Evolutionary conservation across 2,797 vertebrate species (phyloP).

Genomic region (Kryptolebias ocellatus): DNA sequence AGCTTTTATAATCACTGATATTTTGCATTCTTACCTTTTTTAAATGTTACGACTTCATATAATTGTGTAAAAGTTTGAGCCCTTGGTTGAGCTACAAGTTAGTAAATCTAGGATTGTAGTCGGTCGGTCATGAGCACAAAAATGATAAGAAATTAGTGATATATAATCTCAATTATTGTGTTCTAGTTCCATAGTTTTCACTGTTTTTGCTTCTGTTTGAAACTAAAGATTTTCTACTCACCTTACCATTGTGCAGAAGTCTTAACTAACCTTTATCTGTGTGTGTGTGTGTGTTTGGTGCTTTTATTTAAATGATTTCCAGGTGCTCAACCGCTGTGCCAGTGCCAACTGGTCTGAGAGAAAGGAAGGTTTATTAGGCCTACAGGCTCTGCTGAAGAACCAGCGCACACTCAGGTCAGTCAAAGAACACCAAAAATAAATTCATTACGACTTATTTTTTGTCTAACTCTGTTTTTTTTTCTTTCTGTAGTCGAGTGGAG

Average conservation of each 20-base stretch:
- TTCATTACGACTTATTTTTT: background rate
- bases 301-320: constrained; percentile 2
- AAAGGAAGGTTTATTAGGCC: constrained; percentile 93
- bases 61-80: background rate
- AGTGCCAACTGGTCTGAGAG: constrained; percentile 98
- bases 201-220: too few relatives aligned
- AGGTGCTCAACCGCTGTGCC: constrained; percentile 94
- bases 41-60: background rate
- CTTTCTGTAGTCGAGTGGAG: constrained; percentile 89
- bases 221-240: background rate
- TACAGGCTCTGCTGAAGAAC: constrained; percentile 92
- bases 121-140: too few relatives aligned
- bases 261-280: background rate
- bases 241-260: background rate
- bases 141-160: too few relatives aligned
- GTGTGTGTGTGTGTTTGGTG: background rate
- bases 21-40: too few relatives aligned
- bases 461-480: constrained; percentile 1
- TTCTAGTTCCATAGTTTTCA: background rate
- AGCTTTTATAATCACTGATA: background rate
- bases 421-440: background rate
- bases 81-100: too few relatives aligned
- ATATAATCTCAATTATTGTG: background rate
- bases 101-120: too few relatives aligned
- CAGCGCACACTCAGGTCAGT: constrained; percentile 92